Evolutionary conservation across 2,113 vertebrate species (phyloP).

Genomic region (Vombatus ursinus): DNA sequence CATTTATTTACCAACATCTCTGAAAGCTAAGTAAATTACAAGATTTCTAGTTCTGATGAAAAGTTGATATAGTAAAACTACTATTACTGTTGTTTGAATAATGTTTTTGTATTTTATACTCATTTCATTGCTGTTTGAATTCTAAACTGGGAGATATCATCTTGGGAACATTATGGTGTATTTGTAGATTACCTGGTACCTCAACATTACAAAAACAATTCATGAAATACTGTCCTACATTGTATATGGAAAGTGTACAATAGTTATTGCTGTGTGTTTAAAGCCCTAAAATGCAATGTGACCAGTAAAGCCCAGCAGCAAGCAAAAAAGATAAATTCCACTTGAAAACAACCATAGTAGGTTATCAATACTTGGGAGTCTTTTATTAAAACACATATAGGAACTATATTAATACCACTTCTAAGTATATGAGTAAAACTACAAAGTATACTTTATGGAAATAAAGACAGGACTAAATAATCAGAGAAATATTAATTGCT

Average conservation of each 20-base stretch:
- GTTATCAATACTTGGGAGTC: background rate
- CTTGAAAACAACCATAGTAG: background rate
- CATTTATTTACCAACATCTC: slow-evolving; percentile 46
- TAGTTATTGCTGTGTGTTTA: background rate
- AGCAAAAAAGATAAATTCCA: background rate
- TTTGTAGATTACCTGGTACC: slow-evolving; percentile 1
- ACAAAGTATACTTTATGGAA: background rate
- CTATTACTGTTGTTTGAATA: slow-evolving; percentile 3
- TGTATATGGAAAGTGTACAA: background rate
- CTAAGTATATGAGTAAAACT: background rate
- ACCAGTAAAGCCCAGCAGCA: background rate
- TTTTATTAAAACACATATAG: background rate
- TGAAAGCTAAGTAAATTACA: slow-evolving; percentile 20
- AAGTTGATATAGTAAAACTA: slow-evolving; percentile 40
- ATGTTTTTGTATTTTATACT: slow-evolving; percentile 19
- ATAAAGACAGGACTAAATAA: background rate
- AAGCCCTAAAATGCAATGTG: background rate
- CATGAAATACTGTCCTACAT: background rate
- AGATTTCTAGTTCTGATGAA: slow-evolving; percentile 48
- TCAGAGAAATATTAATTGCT: background rate
- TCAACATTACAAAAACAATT: slow-evolving; percentile 17
- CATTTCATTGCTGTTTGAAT: slow-evolving; percentile 34
- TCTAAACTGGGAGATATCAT: slow-evolving; percentile 24
- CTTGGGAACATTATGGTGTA: background rate
- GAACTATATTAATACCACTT: background rate